Evolutionary conservation across 2,888 invertebrate genomes (phyloP).

Genomic region (Altica lythri): DNA sequence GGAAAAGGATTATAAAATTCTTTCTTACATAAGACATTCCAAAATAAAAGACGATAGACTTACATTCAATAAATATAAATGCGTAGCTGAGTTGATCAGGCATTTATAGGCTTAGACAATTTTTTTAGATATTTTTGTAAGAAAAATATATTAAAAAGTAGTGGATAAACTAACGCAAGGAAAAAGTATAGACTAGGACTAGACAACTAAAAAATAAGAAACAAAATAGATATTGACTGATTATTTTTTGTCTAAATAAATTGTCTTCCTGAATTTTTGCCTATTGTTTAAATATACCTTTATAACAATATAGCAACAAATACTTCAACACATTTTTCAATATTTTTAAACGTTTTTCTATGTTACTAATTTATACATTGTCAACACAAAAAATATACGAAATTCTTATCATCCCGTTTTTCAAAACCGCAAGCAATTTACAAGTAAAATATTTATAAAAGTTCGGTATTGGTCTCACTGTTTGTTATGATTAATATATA

Average conservation of each 20-base stretch:
- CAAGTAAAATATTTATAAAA: conserved; percentile 51
- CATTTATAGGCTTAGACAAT: conserved; percentile 4
- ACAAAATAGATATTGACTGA: no score
- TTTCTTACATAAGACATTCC: conserved; percentile 11
- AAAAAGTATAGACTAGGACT: no score
- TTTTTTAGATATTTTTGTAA: not conserved
- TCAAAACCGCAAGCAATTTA: conserved; percentile 43
- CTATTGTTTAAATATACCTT: conserved; percentile 46
- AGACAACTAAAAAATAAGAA: no score
- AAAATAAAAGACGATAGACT: conserved; percentile 32
- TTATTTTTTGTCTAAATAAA: conserved; percentile 5
- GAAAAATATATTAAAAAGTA: not conserved
- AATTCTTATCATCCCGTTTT: conserved; percentile 15
- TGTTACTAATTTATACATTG: conserved; percentile 38
- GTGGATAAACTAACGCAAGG: not conserved
- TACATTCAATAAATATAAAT: conserved; percentile 25
- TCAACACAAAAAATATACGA: conserved; percentile 45
- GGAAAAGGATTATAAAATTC: conserved; percentile 36
- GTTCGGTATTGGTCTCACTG: conserved; percentile 55
- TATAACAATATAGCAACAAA: conserved; percentile 55
- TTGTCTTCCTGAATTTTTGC: conserved; percentile 5
- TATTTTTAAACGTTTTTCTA: conserved; percentile 41
- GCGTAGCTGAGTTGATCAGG: conserved; percentile 11
- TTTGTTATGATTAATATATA: conserved; percentile 39
- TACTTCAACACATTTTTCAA: conserved; percentile 32